These are phyloP conservation scores for Polypedilum pembai DNA, from an alignment of 1,140 invertebrate species.

Conservation along the genomic window DNA sequence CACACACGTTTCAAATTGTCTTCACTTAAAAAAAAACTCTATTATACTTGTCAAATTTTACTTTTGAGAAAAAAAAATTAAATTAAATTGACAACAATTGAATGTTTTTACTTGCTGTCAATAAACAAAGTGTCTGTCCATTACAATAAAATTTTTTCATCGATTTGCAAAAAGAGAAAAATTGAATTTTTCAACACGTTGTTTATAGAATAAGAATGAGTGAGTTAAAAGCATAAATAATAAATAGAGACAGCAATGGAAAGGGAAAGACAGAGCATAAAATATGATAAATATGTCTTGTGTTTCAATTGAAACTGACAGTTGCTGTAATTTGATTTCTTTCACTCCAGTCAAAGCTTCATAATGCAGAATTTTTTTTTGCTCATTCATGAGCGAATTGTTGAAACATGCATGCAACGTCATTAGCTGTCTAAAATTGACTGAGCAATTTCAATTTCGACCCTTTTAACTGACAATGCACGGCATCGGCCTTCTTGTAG, in stretches of 20 bases:
- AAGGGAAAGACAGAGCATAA: background rate
- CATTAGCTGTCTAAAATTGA: slow-evolving; percentile 24
- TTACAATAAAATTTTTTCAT: no score
- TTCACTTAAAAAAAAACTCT: no score
- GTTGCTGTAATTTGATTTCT: slow-evolving; percentile 25
- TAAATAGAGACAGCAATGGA: background rate
- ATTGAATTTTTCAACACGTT: no score
- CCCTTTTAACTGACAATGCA: no score
- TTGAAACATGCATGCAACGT: slow-evolving; percentile 18
- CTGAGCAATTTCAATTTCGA: slow-evolving; percentile 1
- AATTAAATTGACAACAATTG: no score
- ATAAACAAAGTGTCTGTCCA: no score
- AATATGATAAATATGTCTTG: slow-evolving; percentile 27
- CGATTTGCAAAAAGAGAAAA: no score
- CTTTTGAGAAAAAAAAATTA: no score
- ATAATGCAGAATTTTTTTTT: background rate
- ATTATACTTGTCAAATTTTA: no score
- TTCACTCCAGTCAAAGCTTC: background rate
- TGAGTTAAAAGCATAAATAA: background rate
- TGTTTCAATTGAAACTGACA: slow-evolving; percentile 24
- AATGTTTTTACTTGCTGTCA: no score
- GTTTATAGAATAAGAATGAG: no score
- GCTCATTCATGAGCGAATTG: background rate
- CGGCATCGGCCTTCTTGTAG: background rate
- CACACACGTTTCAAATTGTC: no score